A percentile compares a stretch with the other conserved stretches of the same genome.
These are phyloP conservation scores for Acromyrmex heyeri DNA, from an alignment of 1,140 invertebrate species.

Conservation along the genomic window DNA sequence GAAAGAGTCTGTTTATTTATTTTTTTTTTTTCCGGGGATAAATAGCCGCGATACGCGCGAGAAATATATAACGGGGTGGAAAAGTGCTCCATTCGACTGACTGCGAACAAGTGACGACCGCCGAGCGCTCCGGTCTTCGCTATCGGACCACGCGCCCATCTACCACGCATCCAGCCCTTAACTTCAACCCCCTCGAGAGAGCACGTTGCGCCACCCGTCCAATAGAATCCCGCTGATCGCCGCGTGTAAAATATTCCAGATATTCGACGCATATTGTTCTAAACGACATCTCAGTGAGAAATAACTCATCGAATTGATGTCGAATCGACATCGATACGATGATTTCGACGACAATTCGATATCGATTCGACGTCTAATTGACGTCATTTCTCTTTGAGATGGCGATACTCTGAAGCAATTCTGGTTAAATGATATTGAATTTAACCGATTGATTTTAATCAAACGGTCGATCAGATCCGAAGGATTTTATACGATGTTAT, in stretches of 20 bases:
- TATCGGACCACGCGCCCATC: conserved; percentile 68
- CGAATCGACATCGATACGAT: too few relatives aligned
- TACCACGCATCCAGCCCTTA: conserved; percentile 74
- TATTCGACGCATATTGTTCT: conserved; percentile 40
- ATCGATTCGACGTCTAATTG: too few relatives aligned
- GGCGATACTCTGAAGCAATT: neutral
- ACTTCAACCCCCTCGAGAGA: conserved; percentile 57
- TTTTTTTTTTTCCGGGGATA: neutral
- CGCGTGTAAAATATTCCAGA: conserved; percentile 14
- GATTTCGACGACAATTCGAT: too few relatives aligned
- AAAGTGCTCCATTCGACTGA: conserved; percentile 66
- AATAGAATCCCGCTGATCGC: conserved; percentile 45
- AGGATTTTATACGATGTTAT: neutral
- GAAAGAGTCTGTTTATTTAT: neutral
- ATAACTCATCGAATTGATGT: too few relatives aligned
- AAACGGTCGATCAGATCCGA: neutral
- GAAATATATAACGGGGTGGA: neutral
- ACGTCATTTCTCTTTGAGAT: too few relatives aligned
- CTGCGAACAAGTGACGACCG: conserved; percentile 72
- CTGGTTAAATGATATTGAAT: neutral
- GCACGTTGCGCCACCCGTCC: conserved; percentile 1
- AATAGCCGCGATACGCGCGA: neutral
- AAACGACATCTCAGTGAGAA: neutral
- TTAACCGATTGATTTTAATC: conserved; percentile 1
- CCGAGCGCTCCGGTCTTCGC: conserved; percentile 50